A percentile compares a stretch with the other conserved stretches of the same genome.
phyloP scores from a whole-genome alignment of 35 echinoderm and acorn worm species.

The Nesometra sesokonis region DNA sequence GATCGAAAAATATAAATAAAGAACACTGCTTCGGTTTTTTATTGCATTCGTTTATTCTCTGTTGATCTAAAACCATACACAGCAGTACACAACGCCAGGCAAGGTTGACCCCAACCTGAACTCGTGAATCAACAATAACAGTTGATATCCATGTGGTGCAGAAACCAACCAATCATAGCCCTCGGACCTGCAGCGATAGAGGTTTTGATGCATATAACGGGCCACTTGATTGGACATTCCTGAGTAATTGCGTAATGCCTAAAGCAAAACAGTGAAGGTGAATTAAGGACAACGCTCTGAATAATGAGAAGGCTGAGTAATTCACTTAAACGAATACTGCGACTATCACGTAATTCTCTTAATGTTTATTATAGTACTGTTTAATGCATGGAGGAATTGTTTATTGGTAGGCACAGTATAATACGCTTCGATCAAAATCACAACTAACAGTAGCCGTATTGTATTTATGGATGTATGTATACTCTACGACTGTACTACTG shows the following conservation, averaged over 20 bases:
- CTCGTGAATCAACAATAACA: conserved; percentile 38
- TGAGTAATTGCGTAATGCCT: conserved; percentile 55
- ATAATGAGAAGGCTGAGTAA: not conserved
- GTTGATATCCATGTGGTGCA: conserved; percentile 6
- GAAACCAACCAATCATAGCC: conserved; percentile 24
- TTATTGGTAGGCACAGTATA: too few species aligned
- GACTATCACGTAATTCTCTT: not conserved
- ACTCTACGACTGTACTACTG: too few species aligned
- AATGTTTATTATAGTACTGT: too few species aligned
- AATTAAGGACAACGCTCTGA: conserved; percentile 22
- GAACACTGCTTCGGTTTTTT: not conserved
- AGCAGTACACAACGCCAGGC: conserved; percentile 4
- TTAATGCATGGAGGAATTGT: too few species aligned
- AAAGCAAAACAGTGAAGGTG: conserved; percentile 21
- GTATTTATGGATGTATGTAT: too few species aligned
- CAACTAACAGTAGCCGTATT: too few species aligned
- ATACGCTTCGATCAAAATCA: too few species aligned
- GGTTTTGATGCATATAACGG: conserved; percentile 10
- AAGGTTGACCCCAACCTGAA: conserved; percentile 55
- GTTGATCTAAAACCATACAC: not conserved
- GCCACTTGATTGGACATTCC: conserved; percentile 43
- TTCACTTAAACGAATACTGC: not conserved
- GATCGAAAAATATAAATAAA: not conserved
- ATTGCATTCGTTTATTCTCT: not conserved
- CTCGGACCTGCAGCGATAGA: not conserved